A percentile compares a stretch with the other conserved stretches of the same genome.
Evolutionary conservation across 2,113 vertebrate species (phyloP).

Genomic region (Plotosus lineatus): DNA sequence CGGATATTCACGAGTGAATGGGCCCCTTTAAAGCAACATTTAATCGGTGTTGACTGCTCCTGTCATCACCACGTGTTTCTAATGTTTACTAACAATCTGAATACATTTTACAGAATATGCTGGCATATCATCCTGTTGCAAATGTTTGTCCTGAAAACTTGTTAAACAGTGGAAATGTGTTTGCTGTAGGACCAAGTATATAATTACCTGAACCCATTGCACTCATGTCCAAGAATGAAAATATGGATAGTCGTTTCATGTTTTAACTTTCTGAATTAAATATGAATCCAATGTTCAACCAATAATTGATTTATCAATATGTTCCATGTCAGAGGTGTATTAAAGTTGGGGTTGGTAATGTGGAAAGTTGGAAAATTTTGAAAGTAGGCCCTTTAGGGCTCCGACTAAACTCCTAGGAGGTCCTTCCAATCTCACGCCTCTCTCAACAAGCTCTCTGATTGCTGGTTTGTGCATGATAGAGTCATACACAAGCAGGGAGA

Average conservation of each 20-base stretch:
- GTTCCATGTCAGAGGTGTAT: not conserved
- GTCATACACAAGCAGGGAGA: too few species aligned
- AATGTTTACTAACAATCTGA: not conserved
- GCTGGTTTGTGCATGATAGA: too few species aligned
- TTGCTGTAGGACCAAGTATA: not conserved
- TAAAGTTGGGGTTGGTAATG: too few species aligned
- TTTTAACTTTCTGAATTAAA: not conserved
- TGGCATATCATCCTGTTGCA: not conserved
- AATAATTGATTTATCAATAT: too few species aligned
- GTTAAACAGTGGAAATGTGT: not conserved
- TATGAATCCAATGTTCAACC: not conserved
- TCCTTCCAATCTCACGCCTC: too few species aligned
- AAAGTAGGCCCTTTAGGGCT: too few species aligned
- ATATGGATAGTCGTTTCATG: not conserved
- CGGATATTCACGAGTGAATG: too few species aligned
- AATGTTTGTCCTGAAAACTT: not conserved
- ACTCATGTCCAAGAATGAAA: not conserved
- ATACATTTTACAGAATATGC: not conserved
- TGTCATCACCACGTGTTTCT: conserved; percentile 4
- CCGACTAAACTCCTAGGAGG: too few species aligned
- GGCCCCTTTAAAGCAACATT: too few species aligned
- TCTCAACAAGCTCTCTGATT: too few species aligned
- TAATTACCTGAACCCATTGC: not conserved
- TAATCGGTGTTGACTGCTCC: not conserved
- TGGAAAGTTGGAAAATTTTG: too few species aligned